These are phyloP conservation scores for Meandrusa payeni DNA, from an alignment of 2,888 invertebrate genomes.

Conservation along the genomic window DNA sequence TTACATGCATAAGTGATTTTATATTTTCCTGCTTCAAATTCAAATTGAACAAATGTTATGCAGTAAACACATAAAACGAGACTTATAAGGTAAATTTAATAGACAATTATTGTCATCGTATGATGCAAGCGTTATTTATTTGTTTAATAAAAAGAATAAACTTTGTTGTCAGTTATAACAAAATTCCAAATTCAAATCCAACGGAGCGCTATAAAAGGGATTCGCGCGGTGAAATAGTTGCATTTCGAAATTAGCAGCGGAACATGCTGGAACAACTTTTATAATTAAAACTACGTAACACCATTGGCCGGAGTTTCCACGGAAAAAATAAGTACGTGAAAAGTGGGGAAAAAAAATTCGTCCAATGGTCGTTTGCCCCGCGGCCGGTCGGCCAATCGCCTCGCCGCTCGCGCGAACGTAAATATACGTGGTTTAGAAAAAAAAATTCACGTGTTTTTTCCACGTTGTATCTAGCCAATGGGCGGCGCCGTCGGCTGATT, in stretches of 20 bases:
- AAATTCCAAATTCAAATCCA: slow-evolving; percentile 49
- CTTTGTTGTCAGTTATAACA: too few relatives aligned
- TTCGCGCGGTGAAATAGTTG: slow-evolving; percentile 36
- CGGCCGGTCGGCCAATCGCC: slow-evolving; percentile 56
- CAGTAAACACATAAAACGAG: slow-evolving; percentile 16
- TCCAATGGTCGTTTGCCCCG: slow-evolving; percentile 60
- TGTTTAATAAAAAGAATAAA: too few relatives aligned
- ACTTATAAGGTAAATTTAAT: slow-evolving; percentile 25
- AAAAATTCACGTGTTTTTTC: slow-evolving; percentile 76
- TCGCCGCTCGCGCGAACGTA: slow-evolving; percentile 56
- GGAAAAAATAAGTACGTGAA: slow-evolving; percentile 72
- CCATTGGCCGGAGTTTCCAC: slow-evolving; percentile 70
- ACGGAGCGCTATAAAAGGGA: slow-evolving; percentile 13
- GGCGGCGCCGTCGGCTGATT: slow-evolving; percentile 42
- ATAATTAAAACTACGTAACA: slow-evolving; percentile 67
- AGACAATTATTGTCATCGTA: neutral
- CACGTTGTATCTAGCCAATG: slow-evolving; percentile 66
- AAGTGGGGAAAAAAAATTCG: slow-evolving; percentile 69
- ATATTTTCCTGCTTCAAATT: slow-evolving; percentile 11
- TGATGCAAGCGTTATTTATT: too few relatives aligned
- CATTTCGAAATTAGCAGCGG: slow-evolving; percentile 34
- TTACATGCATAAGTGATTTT: neutral
- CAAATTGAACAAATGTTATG: neutral
- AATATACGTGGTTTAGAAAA: slow-evolving; percentile 73
- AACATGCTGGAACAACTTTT: slow-evolving; percentile 56